A percentile compares a stretch with the other conserved stretches of the same genome.
Evolutionary conservation across 2,797 vertebrate species (phyloP).

Genomic region (Spheniscus humboldti): DNA sequence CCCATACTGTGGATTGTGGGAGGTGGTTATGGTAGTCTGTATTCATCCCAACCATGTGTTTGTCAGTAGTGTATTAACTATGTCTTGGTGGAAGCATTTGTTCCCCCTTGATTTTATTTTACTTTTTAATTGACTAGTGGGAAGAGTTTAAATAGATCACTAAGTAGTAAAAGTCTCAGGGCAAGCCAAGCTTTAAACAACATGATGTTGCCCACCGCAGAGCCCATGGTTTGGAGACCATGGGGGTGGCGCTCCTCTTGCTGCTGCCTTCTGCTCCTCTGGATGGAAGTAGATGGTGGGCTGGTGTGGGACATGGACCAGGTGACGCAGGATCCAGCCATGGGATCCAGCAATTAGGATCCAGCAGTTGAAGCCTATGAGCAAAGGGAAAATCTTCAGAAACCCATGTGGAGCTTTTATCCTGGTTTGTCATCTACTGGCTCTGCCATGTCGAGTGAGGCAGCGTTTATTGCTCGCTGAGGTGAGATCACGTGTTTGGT

Average conservation of each 20-base stretch:
- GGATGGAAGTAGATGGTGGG: neutral
- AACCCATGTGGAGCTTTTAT: neutral
- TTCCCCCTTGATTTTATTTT: neutral
- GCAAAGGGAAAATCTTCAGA: neutral
- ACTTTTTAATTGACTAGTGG: neutral
- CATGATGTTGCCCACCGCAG: rapidly evolving
- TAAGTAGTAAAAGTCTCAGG: neutral
- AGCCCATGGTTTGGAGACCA: neutral
- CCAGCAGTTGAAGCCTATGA: rapidly evolving
- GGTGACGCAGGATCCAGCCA: neutral
- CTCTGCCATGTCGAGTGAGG: neutral
- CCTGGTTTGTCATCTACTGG: neutral
- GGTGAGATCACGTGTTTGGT: neutral
- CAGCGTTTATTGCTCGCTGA: neutral
- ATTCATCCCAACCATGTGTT: neutral
- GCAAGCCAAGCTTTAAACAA: neutral
- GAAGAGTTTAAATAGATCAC: neutral
- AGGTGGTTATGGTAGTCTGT: neutral
- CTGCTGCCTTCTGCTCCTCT: neutral
- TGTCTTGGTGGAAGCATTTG: neutral
- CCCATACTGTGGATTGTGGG: neutral
- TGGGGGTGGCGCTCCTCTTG: neutral
- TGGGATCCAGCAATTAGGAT: neutral
- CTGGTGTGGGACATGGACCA: neutral
- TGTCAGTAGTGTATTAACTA: neutral